phyloP scores from a whole-genome alignment of 2,797 vertebrate genomes.

The Pseudomugil tenellus region DNA sequence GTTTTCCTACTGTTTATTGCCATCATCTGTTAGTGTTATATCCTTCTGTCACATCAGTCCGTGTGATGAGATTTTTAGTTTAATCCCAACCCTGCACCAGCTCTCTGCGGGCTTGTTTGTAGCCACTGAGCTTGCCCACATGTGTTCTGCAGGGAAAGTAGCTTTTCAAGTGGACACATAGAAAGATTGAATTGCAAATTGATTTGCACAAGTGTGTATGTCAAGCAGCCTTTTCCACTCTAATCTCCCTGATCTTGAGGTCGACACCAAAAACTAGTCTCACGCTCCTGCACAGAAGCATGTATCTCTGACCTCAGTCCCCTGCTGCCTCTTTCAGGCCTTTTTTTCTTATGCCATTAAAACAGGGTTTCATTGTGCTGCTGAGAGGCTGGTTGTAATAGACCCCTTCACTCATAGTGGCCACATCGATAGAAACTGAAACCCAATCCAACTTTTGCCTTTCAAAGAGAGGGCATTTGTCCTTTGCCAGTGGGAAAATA shows the following conservation, averaged over 20 bases:
- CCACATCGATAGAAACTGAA: conserved; percentile 72
- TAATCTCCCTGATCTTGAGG: conserved; percentile 34
- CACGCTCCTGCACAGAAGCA: conserved; percentile 51
- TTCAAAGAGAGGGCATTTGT: conserved; percentile 68
- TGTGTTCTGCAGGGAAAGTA: conserved; percentile 19
- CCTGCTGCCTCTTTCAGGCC: conserved; percentile 40
- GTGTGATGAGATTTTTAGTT: conserved; percentile 48
- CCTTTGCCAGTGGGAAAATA: conserved; percentile 67
- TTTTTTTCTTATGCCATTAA: conserved; percentile 43
- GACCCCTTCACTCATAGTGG: conserved; percentile 61
- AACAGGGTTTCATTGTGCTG: conserved; percentile 78
- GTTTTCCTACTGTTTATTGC: conserved; percentile 53
- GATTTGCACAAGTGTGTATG: conserved; percentile 22
- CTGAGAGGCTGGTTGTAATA: conserved; percentile 72
- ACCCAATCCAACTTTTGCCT: conserved; percentile 69
- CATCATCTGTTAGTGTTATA: conserved; percentile 55
- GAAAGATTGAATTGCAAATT: conserved; percentile 10
- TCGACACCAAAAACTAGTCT: conserved; percentile 55
- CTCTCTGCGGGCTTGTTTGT: conserved; percentile 23
- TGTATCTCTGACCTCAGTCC: conserved; percentile 64
- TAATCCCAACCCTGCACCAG: conserved; percentile 25
- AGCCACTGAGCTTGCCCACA: conserved; percentile 1
- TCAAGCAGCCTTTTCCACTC: conserved; percentile 30
- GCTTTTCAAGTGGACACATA: conserved; percentile 1
- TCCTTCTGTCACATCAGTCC: conserved; percentile 60